A percentile compares a stretch with the other conserved stretches of the same genome.
phyloP scores from a whole-genome alignment of 2,113 vertebrate species.

The Chionomys nivalis region DNA sequence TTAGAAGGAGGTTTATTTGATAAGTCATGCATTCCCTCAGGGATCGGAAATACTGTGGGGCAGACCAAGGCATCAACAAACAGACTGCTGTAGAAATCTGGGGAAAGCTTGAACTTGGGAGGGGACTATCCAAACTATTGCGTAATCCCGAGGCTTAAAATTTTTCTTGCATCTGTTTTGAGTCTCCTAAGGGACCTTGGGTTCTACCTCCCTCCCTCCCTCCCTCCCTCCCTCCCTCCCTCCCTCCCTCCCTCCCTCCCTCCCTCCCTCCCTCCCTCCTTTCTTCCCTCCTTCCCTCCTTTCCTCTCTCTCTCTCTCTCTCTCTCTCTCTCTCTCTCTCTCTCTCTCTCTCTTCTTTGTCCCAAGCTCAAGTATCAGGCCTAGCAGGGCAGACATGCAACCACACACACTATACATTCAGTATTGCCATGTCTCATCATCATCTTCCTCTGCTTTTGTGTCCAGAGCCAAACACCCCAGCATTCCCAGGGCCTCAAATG shows the following conservation, averaged over 20 bases:
- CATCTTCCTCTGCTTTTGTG: not conserved
- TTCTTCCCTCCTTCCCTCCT: too few relatives aligned
- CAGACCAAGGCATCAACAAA: not conserved
- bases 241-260: too few relatives aligned
- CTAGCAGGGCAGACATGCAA: not conserved
- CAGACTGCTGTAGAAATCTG: not conserved
- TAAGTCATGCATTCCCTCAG: not conserved
- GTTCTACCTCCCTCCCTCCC: too few relatives aligned
- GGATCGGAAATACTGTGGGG: not conserved
- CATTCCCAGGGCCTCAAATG: not conserved
- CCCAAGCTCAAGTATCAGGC: not conserved
- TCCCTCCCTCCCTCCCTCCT: too few relatives aligned
- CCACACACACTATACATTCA: not conserved
- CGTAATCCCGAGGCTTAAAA: not conserved
- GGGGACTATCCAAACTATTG: not conserved
- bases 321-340: too few relatives aligned
- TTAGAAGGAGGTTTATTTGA: not conserved
- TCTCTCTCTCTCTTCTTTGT: too few relatives aligned
- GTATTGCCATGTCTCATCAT: not conserved
- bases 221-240: too few relatives aligned
- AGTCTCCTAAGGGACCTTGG: not conserved
- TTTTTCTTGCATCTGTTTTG: not conserved
- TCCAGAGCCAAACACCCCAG: not conserved
- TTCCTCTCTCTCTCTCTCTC: accelerated
- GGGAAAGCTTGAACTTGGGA: not conserved